Conservation (phyloP, 53 echinoderm and acorn worm genomes). For the Actinopyga echinites region DNA sequence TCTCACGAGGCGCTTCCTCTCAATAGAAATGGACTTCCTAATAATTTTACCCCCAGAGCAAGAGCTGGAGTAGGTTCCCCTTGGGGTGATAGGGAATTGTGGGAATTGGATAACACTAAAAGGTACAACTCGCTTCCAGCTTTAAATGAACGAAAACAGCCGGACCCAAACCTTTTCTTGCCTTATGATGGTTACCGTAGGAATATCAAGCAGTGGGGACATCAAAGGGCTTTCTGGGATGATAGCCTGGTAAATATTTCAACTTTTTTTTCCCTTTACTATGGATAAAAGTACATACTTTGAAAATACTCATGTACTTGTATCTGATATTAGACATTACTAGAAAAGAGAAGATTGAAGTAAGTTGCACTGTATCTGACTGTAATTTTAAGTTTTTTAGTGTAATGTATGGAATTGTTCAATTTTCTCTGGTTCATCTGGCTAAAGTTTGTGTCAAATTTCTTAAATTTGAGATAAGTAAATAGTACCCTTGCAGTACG, state of each 20-base stretch:
- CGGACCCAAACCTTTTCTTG: not conserved
- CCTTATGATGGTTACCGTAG: not conserved
- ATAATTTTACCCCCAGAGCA: not conserved
- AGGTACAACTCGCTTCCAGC: slow-evolving; percentile 10
- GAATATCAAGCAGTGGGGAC: not conserved
- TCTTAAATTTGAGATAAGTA: too few relatives aligned
- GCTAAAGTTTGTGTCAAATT: too few relatives aligned
- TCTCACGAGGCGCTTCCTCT: not conserved
- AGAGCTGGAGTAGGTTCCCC: not conserved
- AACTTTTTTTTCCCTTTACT: too few relatives aligned
- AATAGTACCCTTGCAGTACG: too few relatives aligned
- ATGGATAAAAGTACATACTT: too few relatives aligned
- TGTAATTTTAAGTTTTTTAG: too few relatives aligned
- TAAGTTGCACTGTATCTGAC: too few relatives aligned
- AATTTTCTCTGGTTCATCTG: too few relatives aligned
- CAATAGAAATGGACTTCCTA: not conserved
- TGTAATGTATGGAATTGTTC: too few relatives aligned
- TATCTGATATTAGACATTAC: too few relatives aligned
- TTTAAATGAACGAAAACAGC: not conserved
- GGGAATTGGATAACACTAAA: not conserved
- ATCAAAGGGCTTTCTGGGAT: not conserved
- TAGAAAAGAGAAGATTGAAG: too few relatives aligned
- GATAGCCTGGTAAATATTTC: not conserved
- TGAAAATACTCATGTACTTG: too few relatives aligned
- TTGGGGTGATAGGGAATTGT: not conserved